These are phyloP conservation scores for Rhabditoides inermis DNA, from an alignment of 2,888 invertebrate genomes.

Conservation along the genomic window DNA sequence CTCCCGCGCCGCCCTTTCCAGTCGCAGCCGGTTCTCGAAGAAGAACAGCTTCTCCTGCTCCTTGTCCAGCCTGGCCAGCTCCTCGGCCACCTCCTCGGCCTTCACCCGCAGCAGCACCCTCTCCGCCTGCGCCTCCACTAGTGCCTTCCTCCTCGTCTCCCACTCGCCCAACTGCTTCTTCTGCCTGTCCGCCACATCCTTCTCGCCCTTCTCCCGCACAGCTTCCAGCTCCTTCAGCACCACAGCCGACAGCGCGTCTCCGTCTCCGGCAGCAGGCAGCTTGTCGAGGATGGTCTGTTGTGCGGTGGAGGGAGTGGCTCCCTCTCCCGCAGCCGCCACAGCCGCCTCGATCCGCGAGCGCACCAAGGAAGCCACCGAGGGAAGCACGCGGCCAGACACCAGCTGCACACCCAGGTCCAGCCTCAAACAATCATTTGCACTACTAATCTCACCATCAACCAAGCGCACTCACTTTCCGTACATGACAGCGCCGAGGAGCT, in stretches of 20 bases:
- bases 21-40: constrained; percentile 28
- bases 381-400: constrained; percentile 1
- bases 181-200: constrained; percentile 16
- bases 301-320: constrained; percentile 9
- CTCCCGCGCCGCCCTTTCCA: constrained; percentile 27
- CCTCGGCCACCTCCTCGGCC: constrained; percentile 19
- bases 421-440: constrained; percentile 1
- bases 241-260: constrained; percentile 2
- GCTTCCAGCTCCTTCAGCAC: background rate
- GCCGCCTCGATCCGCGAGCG: background rate
- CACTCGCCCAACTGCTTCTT: constrained; percentile 22
- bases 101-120: constrained; percentile 27
- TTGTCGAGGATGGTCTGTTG: constrained; percentile 12
- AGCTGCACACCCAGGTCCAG: constrained; percentile 4
- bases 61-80: constrained; percentile 19
- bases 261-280: constrained; percentile 2
- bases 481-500: constrained; percentile 18
- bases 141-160: constrained; percentile 24
- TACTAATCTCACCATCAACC: background rate
- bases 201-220: constrained; percentile 14
- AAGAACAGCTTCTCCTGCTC: constrained; percentile 28
- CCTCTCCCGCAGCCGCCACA: constrained; percentile 13
- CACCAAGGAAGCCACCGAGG: constrained; percentile 11
- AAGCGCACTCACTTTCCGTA: constrained; percentile 10
- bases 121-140: constrained; percentile 38